These are phyloP conservation scores for Drosophila azteca DNA, from an alignment of 1,140 invertebrate genomes.

Conservation along the genomic window DNA sequence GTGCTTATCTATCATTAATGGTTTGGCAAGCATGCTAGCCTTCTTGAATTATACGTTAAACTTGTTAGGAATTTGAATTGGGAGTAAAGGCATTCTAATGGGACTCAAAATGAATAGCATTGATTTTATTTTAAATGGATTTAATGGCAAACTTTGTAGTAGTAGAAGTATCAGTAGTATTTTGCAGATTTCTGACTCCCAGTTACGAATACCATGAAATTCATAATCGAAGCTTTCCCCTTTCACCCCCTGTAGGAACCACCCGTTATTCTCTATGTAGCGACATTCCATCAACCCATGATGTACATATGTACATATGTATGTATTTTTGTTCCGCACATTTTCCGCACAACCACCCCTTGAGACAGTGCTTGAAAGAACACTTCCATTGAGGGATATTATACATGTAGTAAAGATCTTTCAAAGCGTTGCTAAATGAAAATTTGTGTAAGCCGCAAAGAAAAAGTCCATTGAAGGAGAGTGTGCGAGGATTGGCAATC, in stretches of 20 bases:
- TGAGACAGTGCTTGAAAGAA: neutral
- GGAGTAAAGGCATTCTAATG: no score
- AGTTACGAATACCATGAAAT: no score
- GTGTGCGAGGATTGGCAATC: conserved; percentile 53
- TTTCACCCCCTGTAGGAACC: no score
- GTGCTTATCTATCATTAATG: conserved; percentile 45
- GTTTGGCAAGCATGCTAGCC: conserved; percentile 19
- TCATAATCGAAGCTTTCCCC: no score
- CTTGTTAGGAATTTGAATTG: conserved; percentile 18
- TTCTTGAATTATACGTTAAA: conserved; percentile 28
- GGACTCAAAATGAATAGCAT: no score
- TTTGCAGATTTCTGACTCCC: no score
- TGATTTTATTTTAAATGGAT: no score
- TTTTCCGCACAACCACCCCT: neutral
- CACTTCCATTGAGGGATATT: conserved; percentile 33
- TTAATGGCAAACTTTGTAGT: no score
- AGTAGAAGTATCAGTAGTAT: no score
- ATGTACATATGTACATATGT: no score
- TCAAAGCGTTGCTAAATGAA: conserved; percentile 59
- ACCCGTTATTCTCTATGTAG: no score
- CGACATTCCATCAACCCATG: no score
- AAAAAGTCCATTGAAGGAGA: conserved; percentile 43
- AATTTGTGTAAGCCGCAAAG: conserved; percentile 64
- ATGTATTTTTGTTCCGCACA: neutral
- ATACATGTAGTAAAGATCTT: conserved; percentile 40